Conservation (phyloP, 2,888 invertebrate genomes). For the Clivina fossor region DNA sequence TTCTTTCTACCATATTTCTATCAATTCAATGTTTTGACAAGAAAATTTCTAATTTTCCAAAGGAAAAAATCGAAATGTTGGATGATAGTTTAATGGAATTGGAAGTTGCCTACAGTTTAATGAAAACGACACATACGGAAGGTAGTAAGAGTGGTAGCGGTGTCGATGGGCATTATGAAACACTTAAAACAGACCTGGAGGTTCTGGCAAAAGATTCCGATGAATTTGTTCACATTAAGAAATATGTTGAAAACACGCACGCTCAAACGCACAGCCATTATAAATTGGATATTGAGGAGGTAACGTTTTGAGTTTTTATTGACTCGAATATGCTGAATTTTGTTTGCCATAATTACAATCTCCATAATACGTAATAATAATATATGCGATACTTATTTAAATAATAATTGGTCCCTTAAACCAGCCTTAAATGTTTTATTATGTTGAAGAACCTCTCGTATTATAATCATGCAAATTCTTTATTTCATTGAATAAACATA, state of each 20-base stretch:
- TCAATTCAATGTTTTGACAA: too few relatives aligned
- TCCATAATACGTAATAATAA: too few relatives aligned
- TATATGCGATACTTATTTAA: too few relatives aligned
- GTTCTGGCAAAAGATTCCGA: conserved; percentile 66
- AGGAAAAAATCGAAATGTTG: conserved; percentile 80
- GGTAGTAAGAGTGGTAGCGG: conserved; percentile 65
- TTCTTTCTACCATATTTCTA: too few relatives aligned
- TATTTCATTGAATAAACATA: too few relatives aligned
- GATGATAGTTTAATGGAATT: conserved; percentile 92
- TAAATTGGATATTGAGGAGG: conserved; percentile 67
- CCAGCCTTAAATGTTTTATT: too few relatives aligned
- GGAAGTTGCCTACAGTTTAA: conserved; percentile 89
- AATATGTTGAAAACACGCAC: conserved; percentile 90
- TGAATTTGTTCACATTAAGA: conserved; percentile 72
- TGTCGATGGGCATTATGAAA: conserved; percentile 83
- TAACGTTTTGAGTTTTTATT: conserved; percentile 41
- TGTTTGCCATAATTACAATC: too few relatives aligned
- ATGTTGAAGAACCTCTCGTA: too few relatives aligned
- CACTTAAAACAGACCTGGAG: conserved; percentile 80
- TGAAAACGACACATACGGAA: conserved; percentile 63
- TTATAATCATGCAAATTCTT: too few relatives aligned
- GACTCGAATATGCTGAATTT: too few relatives aligned
- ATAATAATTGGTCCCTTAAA: too few relatives aligned
- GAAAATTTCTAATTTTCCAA: conserved; percentile 43
- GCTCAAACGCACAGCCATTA: conserved; percentile 83